Evolutionary conservation across 2,113 vertebrate species (phyloP), one percentile per base, ranked within the genome.

Genomic region (Philantomba maxwellii): DNA sequence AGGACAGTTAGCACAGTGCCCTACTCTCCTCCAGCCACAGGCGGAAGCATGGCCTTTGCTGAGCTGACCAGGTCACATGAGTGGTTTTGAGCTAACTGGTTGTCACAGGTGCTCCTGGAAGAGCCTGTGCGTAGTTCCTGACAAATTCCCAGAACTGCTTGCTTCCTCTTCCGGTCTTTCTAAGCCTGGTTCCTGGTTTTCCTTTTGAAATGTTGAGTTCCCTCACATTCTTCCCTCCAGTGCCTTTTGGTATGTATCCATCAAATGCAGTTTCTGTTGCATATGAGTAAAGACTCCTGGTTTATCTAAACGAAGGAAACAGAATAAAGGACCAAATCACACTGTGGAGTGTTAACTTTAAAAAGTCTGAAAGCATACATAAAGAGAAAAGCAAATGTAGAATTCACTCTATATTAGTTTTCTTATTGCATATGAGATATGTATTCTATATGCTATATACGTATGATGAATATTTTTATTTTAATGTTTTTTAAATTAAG

Each of bases 221-320:
- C 66, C 21, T 73, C 16, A 9, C 60, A 70, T n/a, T 89, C 70
- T 66, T 36, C 5, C 26, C 58, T 28, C 11, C 62, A 53, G 53
- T 58, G 93, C 23, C 82, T 95, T 92, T 92, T 87, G 66, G 21
- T 60, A 25, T 49, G 21, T 60, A 17, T 64, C 86, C 43, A 25
- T 45, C 47, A 96, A 77, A 81, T 88, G 49, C 7, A 45, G 89
- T 95, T 92, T 96, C 77, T 96, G 85, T 92, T 95, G 47, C 43
- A 92, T 92, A 62, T 9, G 78, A 9, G 49, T 73, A 83, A 87
- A 92, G 36, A 49, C 12, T 26, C 14, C 47, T 57, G 51, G 70
- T 85, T 95, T 92, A 78, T 26, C 43, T 78, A 70, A 70, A 70
- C 66, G 39, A n/a, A 66, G n/a, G 11, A 77, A 83, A 87, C 7